phyloP scores from a whole-genome alignment of 2,113 vertebrate species.

The Pagrus major region DNA sequence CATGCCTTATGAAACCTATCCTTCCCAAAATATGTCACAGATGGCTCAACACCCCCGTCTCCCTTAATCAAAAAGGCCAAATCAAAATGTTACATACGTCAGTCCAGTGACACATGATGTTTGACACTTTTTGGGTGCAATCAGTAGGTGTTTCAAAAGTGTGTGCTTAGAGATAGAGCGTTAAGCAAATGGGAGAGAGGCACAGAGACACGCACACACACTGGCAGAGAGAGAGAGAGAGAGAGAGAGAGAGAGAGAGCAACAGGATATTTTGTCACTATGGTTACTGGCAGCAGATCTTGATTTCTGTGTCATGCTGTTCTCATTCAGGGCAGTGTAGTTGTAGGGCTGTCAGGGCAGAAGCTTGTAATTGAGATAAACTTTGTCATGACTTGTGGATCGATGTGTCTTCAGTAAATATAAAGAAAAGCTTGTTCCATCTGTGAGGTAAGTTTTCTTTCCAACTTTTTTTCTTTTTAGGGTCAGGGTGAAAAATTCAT shows the following conservation, averaged over 20 bases:
- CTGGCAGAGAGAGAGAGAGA: not conserved
- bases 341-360: not conserved
- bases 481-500: not conserved
- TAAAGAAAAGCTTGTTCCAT: constrained; percentile 1
- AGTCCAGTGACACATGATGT: not conserved
- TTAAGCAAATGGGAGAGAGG: constrained; percentile 5
- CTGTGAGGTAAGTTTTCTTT: constrained; percentile 57
- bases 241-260: constrained; percentile 8
- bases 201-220: not conserved
- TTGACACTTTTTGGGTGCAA: not conserved
- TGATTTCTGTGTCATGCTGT: constrained; percentile 64
- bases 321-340: constrained; percentile 19
- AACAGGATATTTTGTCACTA: constrained; percentile 85
- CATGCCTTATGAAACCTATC: constrained; percentile 1
- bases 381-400: constrained; percentile 16
- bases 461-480: not conserved
- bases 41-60: not conserved
- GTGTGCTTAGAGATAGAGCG: not conserved
- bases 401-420: constrained; percentile 1
- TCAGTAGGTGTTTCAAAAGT: not conserved
- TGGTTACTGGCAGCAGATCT: constrained; percentile 73
- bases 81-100: not conserved
- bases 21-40: constrained; percentile 11
- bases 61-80: not conserved
- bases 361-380: not conserved